These are phyloP conservation scores for Pharmacophagus antenor DNA, from an alignment of 2,888 invertebrate genomes.

Conservation along the genomic window DNA sequence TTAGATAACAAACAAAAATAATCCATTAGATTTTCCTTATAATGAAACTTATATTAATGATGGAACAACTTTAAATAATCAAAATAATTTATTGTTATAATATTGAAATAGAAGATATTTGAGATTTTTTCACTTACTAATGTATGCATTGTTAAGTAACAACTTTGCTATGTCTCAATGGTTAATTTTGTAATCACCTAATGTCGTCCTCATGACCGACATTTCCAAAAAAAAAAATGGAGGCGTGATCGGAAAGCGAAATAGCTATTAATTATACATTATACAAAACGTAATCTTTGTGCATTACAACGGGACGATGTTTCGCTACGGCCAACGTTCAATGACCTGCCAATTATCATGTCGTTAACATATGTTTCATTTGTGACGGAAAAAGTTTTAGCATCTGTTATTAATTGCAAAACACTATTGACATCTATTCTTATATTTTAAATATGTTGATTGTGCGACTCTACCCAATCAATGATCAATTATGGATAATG, in stretches of 20 bases:
- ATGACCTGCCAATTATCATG: constrained; percentile 21
- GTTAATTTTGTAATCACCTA: constrained; percentile 4
- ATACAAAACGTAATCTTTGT: constrained; percentile 5
- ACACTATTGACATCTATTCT: background rate
- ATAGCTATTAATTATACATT: constrained; percentile 13
- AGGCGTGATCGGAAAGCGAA: constrained; percentile 24
- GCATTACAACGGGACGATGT: constrained; percentile 30
- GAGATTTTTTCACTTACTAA: too few species aligned
- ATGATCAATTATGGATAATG: background rate
- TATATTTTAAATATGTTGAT: background rate
- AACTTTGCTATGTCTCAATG: background rate
- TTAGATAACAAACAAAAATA: too few species aligned
- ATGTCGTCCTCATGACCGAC: constrained; percentile 5
- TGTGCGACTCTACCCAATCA: background rate
- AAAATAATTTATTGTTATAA: too few species aligned
- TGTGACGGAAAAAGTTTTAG: constrained; percentile 3
- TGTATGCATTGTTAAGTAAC: background rate
- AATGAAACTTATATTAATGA: too few species aligned
- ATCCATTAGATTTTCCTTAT: too few species aligned
- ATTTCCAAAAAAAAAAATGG: background rate
- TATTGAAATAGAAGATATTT: too few species aligned
- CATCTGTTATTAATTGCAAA: background rate
- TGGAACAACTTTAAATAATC: too few species aligned
- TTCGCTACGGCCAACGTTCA: constrained; percentile 13
- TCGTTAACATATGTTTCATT: constrained; percentile 20